Evolutionary conservation across 2,888 invertebrate genomes (phyloP).

Genomic region (Coelinius sp.): DNA sequence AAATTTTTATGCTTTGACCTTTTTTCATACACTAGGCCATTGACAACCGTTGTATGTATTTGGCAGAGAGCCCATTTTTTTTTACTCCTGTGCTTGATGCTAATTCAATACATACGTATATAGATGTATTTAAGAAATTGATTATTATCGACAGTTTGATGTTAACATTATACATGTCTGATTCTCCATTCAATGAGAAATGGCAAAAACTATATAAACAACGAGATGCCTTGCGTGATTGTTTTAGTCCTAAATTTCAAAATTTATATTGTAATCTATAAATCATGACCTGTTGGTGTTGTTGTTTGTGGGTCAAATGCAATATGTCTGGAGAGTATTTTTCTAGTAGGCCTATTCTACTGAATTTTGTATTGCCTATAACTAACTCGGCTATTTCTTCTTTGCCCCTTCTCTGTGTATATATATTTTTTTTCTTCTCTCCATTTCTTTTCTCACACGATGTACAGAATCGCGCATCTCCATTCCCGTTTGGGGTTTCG

Average conservation of each 20-base stretch:
- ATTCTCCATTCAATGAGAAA: neutral
- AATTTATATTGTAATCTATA: too few relatives aligned
- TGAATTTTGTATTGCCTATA: slow-evolving; percentile 48
- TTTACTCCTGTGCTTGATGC: slow-evolving; percentile 57
- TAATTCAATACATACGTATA: slow-evolving; percentile 24
- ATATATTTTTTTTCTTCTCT: slow-evolving; percentile 32
- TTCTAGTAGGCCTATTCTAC: slow-evolving; percentile 45
- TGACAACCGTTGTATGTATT: slow-evolving; percentile 66
- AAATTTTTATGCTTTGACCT: slow-evolving; percentile 32
- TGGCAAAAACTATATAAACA: neutral
- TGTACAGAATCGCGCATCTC: neutral
- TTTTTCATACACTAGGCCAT: slow-evolving; percentile 43
- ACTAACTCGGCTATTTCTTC: slow-evolving; percentile 21
- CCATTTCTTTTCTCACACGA: neutral
- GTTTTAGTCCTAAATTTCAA: too few relatives aligned
- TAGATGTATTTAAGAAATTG: neutral
- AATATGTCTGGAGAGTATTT: slow-evolving; percentile 19
- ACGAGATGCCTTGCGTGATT: too few relatives aligned
- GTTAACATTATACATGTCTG: neutral
- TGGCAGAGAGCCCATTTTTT: slow-evolving; percentile 60
- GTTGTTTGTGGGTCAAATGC: neutral
- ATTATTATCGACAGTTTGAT: neutral
- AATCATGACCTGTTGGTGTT: neutral
- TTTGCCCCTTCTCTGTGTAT: neutral
- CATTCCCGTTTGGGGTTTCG: neutral